Base-by-base conservation (phyloP, 2,113 vertebrate genomes). In the Telmatochromis brichardi region DNA sequence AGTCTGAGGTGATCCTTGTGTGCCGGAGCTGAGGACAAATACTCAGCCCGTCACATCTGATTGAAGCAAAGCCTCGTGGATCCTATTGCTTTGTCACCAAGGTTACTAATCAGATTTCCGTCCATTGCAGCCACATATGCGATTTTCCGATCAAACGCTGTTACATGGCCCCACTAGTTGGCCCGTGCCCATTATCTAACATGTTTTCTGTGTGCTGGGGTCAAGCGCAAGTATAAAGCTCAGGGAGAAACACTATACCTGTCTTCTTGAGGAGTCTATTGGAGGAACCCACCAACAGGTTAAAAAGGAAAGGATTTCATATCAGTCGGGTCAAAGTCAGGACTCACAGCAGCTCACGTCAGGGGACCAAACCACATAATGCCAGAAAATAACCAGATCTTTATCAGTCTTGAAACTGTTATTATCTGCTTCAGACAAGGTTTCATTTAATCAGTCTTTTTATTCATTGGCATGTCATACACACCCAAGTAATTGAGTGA, bases 41-140 rank as follows among this genome's bases (percentile, higher is more conserved):
- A 96, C 96, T 86, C 94, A 90, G 93, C 92, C 97, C 97, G 96
- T 97, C 97, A 97, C 95, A 97, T 97, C 97, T 96, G 97, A 97
- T 97, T 96, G 96, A 97, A 93, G 91, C 82, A 95, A 95, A 96
- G 87, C 96, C 94, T 90, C 50, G 89, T 96, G 96, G 97, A 98
- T 97, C 97, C 97, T 96, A 96, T 97, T 92, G 95, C 97, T 97
- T 95, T 94, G 96, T 98, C 97, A 97, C 98, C 97, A 97, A 96
- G 97, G 97, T 97, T 97, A 98, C 97, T 97, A 98, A 98, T 98
- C 97, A 98, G 97, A 98, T 98, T 98, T 98, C 97, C 97, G 97
- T 97, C 96, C 96, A 96, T 97, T 96, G 96, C 96, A 94, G 92
- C 96, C 96, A 95, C 96, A 96, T 96, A 96, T 95, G 96, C 96